Conservation (phyloP, 2,888 invertebrate species). For the Ichneumoninae sp. region DNA sequence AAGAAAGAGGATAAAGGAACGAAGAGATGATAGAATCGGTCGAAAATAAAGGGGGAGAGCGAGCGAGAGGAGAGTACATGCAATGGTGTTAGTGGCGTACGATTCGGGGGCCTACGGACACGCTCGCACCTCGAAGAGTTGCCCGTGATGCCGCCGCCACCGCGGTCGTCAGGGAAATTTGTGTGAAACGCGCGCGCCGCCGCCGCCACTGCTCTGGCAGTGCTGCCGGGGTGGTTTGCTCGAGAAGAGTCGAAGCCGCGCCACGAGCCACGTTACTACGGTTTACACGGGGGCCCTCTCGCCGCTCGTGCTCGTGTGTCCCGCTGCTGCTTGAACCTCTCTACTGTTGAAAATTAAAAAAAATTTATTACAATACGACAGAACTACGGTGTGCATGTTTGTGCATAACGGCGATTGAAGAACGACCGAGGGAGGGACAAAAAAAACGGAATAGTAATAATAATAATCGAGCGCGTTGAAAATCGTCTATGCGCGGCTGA, state of each 20-base stretch:
- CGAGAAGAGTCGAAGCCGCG: conserved; percentile 58
- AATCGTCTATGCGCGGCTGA: not conserved
- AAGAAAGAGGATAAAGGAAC: conserved; percentile 49
- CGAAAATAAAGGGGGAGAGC: conserved; percentile 47
- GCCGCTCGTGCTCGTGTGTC: conserved; percentile 34
- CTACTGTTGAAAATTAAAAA: not conserved
- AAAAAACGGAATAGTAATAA: not conserved
- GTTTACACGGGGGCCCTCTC: conserved; percentile 35
- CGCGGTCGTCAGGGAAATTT: conserved; percentile 75
- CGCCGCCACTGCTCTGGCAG: conserved; percentile 27
- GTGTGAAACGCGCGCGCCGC: conserved; percentile 73
- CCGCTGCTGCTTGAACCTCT: conserved; percentile 20
- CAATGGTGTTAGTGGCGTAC: conserved; percentile 58
- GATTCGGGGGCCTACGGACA: conserved; percentile 79
- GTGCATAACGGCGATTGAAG: not conserved
- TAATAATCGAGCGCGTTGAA: not conserved
- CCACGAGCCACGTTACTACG: conserved; percentile 59
- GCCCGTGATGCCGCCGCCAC: conserved; percentile 74
- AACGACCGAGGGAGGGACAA: not conserved
- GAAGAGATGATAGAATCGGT: conserved; percentile 35
- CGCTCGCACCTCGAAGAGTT: conserved; percentile 79
- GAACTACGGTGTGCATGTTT: no score
- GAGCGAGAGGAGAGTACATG: conserved; percentile 57
- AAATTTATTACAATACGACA: no score
- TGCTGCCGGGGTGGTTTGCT: conserved; percentile 64